Conservation (phyloP, 2,113 vertebrate species). For the Taxidea taxus region DNA sequence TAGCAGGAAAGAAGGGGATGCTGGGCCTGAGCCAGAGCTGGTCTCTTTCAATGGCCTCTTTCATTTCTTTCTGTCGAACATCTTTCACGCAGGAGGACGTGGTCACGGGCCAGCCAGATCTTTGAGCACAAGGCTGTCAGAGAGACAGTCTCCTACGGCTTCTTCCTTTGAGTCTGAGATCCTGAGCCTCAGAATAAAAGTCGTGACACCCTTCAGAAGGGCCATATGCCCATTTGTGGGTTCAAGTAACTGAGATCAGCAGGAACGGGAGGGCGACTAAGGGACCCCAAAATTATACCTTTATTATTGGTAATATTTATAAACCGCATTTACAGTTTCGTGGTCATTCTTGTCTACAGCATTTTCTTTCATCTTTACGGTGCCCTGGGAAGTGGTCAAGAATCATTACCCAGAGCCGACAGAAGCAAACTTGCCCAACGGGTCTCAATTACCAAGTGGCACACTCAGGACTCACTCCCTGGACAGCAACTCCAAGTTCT, state of each 20-base stretch:
- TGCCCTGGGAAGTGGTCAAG: background rate
- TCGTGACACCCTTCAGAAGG: background rate
- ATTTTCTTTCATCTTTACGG: background rate
- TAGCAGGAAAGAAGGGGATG: background rate
- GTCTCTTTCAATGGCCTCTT: background rate
- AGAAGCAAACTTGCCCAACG: background rate
- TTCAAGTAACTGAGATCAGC: background rate
- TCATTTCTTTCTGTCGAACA: background rate
- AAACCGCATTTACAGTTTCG: background rate
- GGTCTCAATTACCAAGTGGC: background rate
- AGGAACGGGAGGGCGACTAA: background rate
- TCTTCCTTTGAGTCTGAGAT: background rate
- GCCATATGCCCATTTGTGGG: background rate
- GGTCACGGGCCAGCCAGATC: background rate
- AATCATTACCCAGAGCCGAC: background rate
- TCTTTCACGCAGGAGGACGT: fast-evolving
- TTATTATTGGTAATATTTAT: background rate
- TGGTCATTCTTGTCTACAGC: background rate
- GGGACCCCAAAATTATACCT: background rate
- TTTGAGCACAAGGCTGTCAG: background rate
- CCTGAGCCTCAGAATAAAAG: background rate
- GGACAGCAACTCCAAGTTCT: background rate
- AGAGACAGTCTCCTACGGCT: background rate
- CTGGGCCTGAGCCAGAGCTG: too few species aligned
- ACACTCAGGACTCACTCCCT: background rate